Base-by-base conservation (phyloP, 2,888 invertebrate genomes). In the Ctenicera cuprea region DNA sequence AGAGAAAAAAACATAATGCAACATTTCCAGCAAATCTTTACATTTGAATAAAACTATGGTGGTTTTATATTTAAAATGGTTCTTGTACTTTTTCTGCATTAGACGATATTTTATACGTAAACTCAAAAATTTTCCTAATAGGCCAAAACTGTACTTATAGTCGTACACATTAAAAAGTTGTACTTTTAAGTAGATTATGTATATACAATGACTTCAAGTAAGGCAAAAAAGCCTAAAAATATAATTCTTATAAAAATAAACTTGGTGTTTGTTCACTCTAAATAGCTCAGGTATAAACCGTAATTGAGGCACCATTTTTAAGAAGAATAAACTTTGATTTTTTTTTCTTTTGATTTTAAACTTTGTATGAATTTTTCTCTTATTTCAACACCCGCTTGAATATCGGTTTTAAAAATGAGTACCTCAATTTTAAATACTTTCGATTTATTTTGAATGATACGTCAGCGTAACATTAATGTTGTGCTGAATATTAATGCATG, bases 181-280 rank as follows among this genome's bases (percentile, higher is more conserved):
- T 57, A 57, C 57, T 57, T 54, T 37, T 57, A 33, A 57, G 57
- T 57, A 57, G 57, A 57, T 37, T 54, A 38, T 14, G 20, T 66
- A 66, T 43, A 68, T 62, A 62, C 22, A 50, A 33, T 48, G 26
- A 61, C 52, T 59, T 59, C 52, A 62, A 62, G 50, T 64, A 65
- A 70, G 70, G 67, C 76, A 67, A 76, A 73, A 74, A 77, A 74
- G 57, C 57, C 57, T 12, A 81, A 84, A 84, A 84, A 83, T 83
- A 84, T 81, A 80, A 80, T 82, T 79, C 76, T 80, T 84, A 84
- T 83, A 84, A 84, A 84, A 84, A 84, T 84, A 84, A 83, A 83
- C 80, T 83, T 83, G 84, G 80, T 82, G 83, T 82, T 83, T 79
- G 76, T 76, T 80, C 78, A 79, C 80, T 80, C 74, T 78, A 76